phyloP scores from a whole-genome alignment of 2,113 vertebrate genomes.

The Propithecus coquereli region DNA sequence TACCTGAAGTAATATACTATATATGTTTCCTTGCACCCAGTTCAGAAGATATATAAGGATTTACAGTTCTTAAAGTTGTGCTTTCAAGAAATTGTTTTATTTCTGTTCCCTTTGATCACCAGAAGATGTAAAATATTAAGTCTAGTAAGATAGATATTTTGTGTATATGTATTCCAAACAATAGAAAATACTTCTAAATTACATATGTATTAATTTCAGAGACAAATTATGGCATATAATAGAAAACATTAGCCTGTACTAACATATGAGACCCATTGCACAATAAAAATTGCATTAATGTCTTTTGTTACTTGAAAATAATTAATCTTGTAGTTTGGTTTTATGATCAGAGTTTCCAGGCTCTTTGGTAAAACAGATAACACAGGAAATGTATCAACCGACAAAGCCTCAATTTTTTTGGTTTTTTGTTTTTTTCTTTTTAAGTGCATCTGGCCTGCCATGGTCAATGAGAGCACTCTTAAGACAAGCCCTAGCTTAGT shows the following conservation, averaged over 20 bases:
- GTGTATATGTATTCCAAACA: conserved; percentile 23
- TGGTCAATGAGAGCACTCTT: background rate
- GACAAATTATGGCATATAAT: background rate
- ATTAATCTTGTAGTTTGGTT: conserved; percentile 43
- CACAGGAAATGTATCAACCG: background rate
- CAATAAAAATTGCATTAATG: conserved; percentile 46
- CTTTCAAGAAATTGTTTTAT: background rate
- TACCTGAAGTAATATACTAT: background rate
- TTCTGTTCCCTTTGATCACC: conserved; percentile 24
- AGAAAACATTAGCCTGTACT: conserved; percentile 19
- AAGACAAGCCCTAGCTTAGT: conserved; percentile 23
- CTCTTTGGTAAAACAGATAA: conserved; percentile 7
- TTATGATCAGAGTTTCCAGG: conserved; percentile 56
- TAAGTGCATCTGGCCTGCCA: background rate
- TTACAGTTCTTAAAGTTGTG: background rate
- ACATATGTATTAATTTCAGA: conserved; percentile 35
- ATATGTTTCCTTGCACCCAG: background rate
- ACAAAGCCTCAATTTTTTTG: too few relatives aligned
- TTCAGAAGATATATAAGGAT: background rate
- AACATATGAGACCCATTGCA: conserved; percentile 2
- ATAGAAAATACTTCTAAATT: conserved; percentile 24
- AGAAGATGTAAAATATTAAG: conserved; percentile 24
- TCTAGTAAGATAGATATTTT: conserved; percentile 28
- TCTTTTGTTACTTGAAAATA: conserved; percentile 59
- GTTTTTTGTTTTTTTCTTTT: background rate